A percentile compares a stretch with the other conserved stretches of the same genome.
Conservation (phyloP, 2,797 vertebrate species). For the Manis javanica region DNA sequence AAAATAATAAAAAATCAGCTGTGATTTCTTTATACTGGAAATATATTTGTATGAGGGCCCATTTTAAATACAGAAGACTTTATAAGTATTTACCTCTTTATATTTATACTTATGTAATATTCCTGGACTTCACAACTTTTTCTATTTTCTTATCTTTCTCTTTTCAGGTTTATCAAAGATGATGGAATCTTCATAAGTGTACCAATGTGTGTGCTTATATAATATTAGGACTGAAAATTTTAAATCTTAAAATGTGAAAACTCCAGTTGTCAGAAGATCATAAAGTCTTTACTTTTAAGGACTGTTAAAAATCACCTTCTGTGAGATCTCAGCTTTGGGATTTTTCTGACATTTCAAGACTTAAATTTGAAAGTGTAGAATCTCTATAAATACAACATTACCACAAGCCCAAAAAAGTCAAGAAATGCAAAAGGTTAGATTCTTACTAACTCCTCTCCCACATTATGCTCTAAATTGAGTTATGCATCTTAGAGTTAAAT, state of each 20-base stretch:
- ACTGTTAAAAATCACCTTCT: slow-evolving; percentile 84
- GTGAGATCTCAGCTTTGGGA: slow-evolving; percentile 83
- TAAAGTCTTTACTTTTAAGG: slow-evolving; percentile 82
- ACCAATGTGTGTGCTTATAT: slow-evolving; percentile 61
- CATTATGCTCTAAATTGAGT: slow-evolving; percentile 81
- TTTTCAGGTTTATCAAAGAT: slow-evolving; percentile 45
- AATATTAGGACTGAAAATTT: slow-evolving; percentile 80
- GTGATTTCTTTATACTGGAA: slow-evolving; percentile 21
- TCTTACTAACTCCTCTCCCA: slow-evolving; percentile 82
- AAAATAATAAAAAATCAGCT: slow-evolving; percentile 29
- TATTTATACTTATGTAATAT: slow-evolving; percentile 63
- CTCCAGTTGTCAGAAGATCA: slow-evolving; percentile 83
- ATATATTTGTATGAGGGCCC: neutral
- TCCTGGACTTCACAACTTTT: slow-evolving; percentile 58
- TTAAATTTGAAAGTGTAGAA: slow-evolving; percentile 84
- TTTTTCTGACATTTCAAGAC: slow-evolving; percentile 84
- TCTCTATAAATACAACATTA: slow-evolving; percentile 83
- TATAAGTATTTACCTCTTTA: slow-evolving; percentile 51
- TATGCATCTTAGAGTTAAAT: slow-evolving; percentile 76
- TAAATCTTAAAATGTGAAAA: slow-evolving; percentile 75
- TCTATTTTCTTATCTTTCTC: slow-evolving; percentile 54
- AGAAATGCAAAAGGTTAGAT: slow-evolving; percentile 85
- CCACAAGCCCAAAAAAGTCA: slow-evolving; percentile 84
- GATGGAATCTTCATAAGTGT: slow-evolving; percentile 34
- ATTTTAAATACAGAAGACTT: slow-evolving; percentile 44